Evolutionary conservation across 2,113 vertebrate species (phyloP).

Genomic region (Hucho hucho): DNA sequence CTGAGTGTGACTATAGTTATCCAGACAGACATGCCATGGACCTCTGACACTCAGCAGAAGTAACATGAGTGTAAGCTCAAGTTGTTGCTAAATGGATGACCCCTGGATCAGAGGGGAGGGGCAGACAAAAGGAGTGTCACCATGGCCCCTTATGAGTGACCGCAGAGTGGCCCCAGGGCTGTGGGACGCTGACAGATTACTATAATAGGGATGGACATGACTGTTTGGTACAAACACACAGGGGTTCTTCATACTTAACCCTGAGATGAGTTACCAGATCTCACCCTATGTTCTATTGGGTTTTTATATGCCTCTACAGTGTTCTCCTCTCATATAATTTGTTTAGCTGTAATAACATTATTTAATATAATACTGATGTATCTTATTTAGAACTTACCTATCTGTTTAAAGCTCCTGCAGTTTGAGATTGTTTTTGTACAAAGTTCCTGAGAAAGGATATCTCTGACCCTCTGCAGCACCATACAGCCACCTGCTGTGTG

Average conservation of each 20-base stretch:
- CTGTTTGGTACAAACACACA: background rate
- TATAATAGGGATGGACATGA: background rate
- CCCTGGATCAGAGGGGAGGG: background rate
- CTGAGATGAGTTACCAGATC: background rate
- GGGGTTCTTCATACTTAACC: background rate
- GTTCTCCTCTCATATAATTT: too few relatives aligned
- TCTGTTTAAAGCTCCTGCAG: too few relatives aligned
- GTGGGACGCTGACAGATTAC: constrained; percentile 1
- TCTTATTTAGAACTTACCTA: too few relatives aligned
- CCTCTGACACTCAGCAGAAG: constrained; percentile 1
- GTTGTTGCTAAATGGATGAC: constrained; percentile 6
- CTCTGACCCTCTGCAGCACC: constrained; percentile 12
- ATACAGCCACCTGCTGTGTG: constrained; percentile 46
- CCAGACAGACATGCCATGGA: background rate
- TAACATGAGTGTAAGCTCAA: background rate
- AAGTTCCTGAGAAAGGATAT: constrained; percentile 17
- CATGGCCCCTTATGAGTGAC: background rate
- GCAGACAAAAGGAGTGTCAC: constrained; percentile 3
- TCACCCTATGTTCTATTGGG: too few relatives aligned
- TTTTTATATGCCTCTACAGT: too few relatives aligned
- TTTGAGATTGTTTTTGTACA: background rate
- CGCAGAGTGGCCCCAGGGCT: background rate
- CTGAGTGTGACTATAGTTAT: background rate
- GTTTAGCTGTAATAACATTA: too few relatives aligned
- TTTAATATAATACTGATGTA: too few relatives aligned